Conservation (phyloP, 2,797 vertebrate genomes). For the Lepus oiostolus region DNA sequence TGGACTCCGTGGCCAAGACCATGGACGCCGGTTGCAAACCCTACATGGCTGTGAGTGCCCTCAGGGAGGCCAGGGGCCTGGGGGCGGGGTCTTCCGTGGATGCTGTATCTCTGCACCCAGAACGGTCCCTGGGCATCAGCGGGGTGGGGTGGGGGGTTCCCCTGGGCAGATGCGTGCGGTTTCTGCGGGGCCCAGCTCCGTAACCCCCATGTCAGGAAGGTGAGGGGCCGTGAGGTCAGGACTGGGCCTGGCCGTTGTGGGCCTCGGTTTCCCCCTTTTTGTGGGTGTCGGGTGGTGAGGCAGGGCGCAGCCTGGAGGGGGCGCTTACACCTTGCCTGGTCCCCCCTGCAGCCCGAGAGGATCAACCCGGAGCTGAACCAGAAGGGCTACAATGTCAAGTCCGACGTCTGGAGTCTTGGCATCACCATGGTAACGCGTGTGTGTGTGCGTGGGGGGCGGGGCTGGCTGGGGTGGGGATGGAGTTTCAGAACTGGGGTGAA, state of each 20-base stretch:
- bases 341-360: conserved; percentile 88
- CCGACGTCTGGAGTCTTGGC: conserved; percentile 91
- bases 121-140: not conserved
- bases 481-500: not conserved
- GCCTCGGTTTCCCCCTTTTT: not conserved
- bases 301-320: not conserved
- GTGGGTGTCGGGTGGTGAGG: not conserved
- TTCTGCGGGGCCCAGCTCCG: not conserved
- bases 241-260: not conserved
- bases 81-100: no score
- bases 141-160: not conserved
- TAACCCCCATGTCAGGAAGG: not conserved
- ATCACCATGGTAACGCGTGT: conserved; percentile 89
- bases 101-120: not conserved
- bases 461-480: not conserved
- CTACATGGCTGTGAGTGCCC: conserved; percentile 91
- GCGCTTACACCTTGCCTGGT: not conserved
- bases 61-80: no score
- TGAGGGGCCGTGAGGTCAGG: not conserved
- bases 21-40: conserved; percentile 92
- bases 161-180: no score
- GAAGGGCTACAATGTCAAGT: conserved; percentile 92
- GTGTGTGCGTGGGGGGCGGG: no score
- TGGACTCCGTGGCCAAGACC: conserved; percentile 91
- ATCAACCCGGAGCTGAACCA: conserved; percentile 92